phyloP scores from a whole-genome alignment of 2,888 invertebrate species.

The Drosophila atripex region DNA sequence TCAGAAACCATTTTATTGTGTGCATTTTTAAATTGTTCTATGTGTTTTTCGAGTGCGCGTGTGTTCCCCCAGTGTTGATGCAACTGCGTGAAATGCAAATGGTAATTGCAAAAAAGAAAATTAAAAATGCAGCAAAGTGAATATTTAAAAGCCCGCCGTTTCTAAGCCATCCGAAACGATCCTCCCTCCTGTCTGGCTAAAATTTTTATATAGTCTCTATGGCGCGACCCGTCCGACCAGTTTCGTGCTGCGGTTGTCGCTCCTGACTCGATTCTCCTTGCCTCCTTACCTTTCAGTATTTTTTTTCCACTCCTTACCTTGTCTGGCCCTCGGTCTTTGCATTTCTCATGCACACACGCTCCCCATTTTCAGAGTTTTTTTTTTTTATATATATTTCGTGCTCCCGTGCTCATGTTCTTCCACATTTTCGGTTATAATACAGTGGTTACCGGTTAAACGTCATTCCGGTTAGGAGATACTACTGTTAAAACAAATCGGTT shows the following conservation, averaged over 20 bases:
- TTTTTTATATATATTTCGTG: constrained; percentile 27
- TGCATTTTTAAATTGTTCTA: constrained; percentile 55
- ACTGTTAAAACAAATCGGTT: background rate
- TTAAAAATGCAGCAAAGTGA: constrained; percentile 52
- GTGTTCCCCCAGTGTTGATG: constrained; percentile 28
- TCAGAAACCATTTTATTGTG: constrained; percentile 41
- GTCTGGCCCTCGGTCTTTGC: constrained; percentile 53
- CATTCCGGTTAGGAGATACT: constrained; percentile 43
- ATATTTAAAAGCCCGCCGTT: constrained; percentile 35
- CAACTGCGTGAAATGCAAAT: constrained; percentile 65
- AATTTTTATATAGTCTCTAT: constrained; percentile 26
- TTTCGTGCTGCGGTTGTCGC: constrained; percentile 60
- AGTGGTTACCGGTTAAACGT: constrained; percentile 20
- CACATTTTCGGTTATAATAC: constrained; percentile 30
- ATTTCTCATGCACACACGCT: constrained; percentile 69
- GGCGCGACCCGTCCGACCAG: constrained; percentile 81
- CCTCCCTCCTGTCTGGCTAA: constrained; percentile 48
- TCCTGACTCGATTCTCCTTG: constrained; percentile 36
- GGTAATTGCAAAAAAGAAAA: constrained; percentile 44
- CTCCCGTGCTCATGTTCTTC: constrained; percentile 47
- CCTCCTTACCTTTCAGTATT: constrained; percentile 25
- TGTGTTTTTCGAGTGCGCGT: constrained; percentile 44
- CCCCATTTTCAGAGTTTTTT: constrained; percentile 7
- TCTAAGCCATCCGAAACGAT: constrained; percentile 20
- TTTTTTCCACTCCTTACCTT: constrained; percentile 35